Conservation (phyloP, 2,797 vertebrate species). For the Hybognathus amarus region DNA sequence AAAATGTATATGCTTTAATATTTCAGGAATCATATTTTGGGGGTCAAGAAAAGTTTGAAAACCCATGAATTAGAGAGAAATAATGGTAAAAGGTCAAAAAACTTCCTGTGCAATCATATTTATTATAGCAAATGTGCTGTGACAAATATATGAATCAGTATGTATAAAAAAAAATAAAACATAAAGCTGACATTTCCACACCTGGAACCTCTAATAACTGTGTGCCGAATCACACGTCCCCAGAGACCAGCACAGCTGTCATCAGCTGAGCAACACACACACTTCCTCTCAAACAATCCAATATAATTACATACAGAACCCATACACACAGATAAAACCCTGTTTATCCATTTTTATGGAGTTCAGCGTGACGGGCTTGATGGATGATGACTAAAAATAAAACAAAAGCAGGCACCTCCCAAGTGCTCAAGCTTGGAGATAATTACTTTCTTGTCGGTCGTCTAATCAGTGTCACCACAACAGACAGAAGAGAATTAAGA, state of each 20-base stretch:
- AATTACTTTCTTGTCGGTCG: constrained; percentile 43
- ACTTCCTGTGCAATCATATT: neutral
- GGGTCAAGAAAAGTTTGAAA: neutral
- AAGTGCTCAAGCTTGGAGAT: constrained; percentile 34
- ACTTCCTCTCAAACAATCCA: constrained; percentile 40
- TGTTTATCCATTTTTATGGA: constrained; percentile 43
- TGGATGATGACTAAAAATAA: constrained; percentile 42
- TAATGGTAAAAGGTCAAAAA: neutral
- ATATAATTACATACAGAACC: constrained; percentile 46
- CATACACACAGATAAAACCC: constrained; percentile 27
- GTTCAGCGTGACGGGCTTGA: constrained; percentile 35
- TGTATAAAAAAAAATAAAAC: constrained; percentile 8
- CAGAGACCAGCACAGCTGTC: constrained; percentile 30
- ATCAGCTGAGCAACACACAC: constrained; percentile 29
- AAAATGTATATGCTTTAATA: neutral
- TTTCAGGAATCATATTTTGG: neutral
- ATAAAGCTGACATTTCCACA: constrained; percentile 33
- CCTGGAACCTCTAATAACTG: constrained; percentile 25
- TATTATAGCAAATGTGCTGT: neutral
- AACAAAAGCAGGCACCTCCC: constrained; percentile 19
- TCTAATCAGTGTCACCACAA: constrained; percentile 54
- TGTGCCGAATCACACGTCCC: constrained; percentile 10
- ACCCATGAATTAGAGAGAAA: neutral
- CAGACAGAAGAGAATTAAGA: constrained; percentile 29
- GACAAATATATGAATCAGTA: constrained; percentile 39